Evolutionary conservation across 2,113 vertebrate genomes (phyloP).

Genomic region (Entomyzon cyanotis): DNA sequence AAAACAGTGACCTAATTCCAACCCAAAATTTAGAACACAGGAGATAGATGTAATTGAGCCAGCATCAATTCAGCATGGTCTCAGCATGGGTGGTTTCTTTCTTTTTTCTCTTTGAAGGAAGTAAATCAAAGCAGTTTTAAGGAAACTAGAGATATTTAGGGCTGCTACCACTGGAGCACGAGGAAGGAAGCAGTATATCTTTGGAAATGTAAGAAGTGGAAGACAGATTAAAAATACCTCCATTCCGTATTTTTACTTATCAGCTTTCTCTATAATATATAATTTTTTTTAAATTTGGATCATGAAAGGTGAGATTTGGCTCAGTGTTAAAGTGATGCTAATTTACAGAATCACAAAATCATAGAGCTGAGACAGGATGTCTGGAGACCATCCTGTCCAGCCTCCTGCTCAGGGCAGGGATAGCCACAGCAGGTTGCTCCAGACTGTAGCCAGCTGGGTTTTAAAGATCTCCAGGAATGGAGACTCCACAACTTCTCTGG

Average conservation of each 20-base stretch:
- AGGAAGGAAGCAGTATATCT: constrained; percentile 16
- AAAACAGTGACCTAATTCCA: not conserved
- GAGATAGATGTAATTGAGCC: not conserved
- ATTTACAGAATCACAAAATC: not conserved
- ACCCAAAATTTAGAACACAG: not conserved
- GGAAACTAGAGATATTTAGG: constrained; percentile 4
- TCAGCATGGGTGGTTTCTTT: not conserved
- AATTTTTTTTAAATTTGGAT: not conserved
- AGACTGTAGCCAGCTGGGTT: not conserved
- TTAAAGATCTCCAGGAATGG: not conserved
- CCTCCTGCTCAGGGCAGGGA: not conserved
- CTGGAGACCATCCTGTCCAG: not conserved
- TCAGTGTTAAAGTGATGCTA: not conserved
- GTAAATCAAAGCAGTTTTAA: constrained; percentile 40
- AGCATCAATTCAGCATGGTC: not conserved
- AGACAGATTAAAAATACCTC: not conserved
- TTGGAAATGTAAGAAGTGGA: not conserved
- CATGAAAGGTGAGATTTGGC: not conserved
- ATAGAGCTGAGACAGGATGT: not conserved
- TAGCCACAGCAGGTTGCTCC: not conserved
- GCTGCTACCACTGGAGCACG: not conserved
- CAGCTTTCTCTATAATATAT: not conserved
- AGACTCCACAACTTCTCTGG: not conserved
- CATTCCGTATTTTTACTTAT: not conserved
- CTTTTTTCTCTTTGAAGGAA: not conserved